phyloP scores from a whole-genome alignment of 2,797 vertebrate species.

The Spinus pinus region DNA sequence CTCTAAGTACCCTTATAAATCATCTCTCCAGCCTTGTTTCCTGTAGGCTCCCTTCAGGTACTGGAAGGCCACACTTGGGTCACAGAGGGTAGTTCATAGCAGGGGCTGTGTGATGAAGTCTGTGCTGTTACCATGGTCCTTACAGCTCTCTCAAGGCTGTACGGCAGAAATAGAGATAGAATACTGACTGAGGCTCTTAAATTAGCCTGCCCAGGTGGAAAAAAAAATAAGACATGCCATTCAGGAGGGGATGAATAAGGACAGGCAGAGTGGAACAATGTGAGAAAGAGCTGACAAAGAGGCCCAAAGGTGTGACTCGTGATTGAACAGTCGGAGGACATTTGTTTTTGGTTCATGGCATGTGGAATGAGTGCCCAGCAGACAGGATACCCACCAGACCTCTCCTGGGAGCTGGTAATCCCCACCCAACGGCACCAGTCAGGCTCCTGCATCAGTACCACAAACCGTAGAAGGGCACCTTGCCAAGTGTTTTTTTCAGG shows the following conservation, averaged over 20 bases:
- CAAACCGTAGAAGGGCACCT: neutral
- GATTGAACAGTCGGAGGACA: neutral
- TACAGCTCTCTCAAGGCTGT: neutral
- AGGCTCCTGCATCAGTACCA: neutral
- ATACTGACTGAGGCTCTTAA: neutral
- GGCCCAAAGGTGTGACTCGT: neutral
- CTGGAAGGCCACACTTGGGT: neutral
- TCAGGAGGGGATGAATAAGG: neutral
- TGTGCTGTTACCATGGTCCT: neutral
- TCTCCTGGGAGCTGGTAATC: neutral
- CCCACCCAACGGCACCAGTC: neutral
- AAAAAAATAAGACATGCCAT: neutral
- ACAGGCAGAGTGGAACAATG: neutral
- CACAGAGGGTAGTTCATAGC: neutral
- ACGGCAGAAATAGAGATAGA: neutral
- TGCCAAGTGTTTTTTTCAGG: conserved; percentile 5
- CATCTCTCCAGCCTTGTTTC: neutral
- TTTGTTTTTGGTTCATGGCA: neutral
- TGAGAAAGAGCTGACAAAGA: neutral
- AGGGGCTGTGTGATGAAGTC: neutral
- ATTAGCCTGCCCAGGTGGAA: neutral
- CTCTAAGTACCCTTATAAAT: neutral
- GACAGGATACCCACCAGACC: neutral
- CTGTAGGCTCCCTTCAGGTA: neutral
- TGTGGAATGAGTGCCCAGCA: neutral